Evolutionary conservation across 1,140 invertebrate genomes (phyloP), one percentile per base, ranked within the genome.

Genomic region (Drosophila leontia): DNA sequence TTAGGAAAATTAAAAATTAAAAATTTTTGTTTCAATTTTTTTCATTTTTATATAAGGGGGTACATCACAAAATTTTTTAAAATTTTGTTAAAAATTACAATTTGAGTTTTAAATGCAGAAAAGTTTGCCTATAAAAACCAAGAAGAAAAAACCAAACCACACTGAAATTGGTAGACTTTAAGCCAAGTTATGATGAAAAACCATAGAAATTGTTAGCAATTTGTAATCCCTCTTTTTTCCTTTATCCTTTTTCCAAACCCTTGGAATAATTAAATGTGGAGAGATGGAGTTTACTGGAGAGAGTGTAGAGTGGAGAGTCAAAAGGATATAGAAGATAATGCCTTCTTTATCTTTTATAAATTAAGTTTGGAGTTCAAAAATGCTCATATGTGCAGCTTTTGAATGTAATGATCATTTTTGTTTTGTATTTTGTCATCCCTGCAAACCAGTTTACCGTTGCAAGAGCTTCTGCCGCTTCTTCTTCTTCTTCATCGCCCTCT

Each of bases 211-310:
- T 7, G 17, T 19, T 12, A 7, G 5, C 42, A 45, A 7, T 11
- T 19, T 19, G 19, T 6, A 1, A 3, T 6, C 26, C 26, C 26
- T 12, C 11, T 2, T 3, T 45, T 7, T 11, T 13, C 0, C 7
- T 26, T 71, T 0, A 3, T 48, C 12, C 0, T 37, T 17, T 78
- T 88, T 84, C 80, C 84, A 81, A 88, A 50, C 8, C 9, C 29
- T 51, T 51, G n/a, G 3, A 51, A 32, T 32, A 29, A 39, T 37
- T 12, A 53, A 9, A 8, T 44, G 9, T 11, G 8, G 17, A 44
- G 35, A 37, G 32, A n/a, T n/a, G n/a, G n/a, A 34, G 35, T 15
- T 26, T 23, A 34, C 8, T 34, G 39, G 56, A 59, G 42, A 50
- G 35, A 41, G 59, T 56, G 62, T 55, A 45, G 37, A 58, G 32